These are phyloP conservation scores for Peromyscus nudipes DNA, from an alignment of 2,797 vertebrate genomes.

Conservation along the genomic window DNA sequence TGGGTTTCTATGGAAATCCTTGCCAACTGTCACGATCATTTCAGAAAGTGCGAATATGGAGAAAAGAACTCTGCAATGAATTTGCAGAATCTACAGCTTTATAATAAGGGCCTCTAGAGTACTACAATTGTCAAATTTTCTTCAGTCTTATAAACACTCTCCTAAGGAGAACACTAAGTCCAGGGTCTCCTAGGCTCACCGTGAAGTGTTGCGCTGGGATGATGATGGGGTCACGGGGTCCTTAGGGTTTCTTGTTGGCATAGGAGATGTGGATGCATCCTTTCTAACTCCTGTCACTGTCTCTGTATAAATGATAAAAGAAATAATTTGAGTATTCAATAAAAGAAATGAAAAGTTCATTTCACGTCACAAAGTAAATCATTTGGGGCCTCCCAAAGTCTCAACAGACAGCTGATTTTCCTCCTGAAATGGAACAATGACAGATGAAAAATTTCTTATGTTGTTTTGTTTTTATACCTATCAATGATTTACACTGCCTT, in stretches of 20 bases:
- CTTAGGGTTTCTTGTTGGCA: conserved; percentile 80
- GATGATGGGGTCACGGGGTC: conserved; percentile 70
- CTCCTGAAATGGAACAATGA: conserved; percentile 38
- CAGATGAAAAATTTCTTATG: conserved; percentile 42
- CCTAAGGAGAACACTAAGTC: conserved; percentile 74
- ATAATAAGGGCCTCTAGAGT: not conserved
- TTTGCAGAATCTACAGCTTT: conserved; percentile 76
- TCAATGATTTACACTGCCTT: not conserved
- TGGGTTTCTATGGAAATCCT: conserved; percentile 82
- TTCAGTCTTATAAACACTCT: conserved; percentile 72
- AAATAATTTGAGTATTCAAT: conserved; percentile 63
- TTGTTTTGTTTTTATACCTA: conserved; percentile 9
- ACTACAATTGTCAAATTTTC: conserved; percentile 67
- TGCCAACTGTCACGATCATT: conserved; percentile 84
- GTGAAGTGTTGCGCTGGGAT: conserved; percentile 83
- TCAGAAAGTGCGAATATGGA: conserved; percentile 81
- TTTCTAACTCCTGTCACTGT: conserved; percentile 84
- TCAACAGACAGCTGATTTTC: not conserved
- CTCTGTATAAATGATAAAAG: conserved; percentile 85
- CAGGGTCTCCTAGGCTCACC: conserved; percentile 88
- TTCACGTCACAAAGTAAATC: not conserved
- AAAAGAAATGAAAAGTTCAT: conserved; percentile 49
- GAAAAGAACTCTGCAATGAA: conserved; percentile 82
- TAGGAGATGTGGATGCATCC: conserved; percentile 90
- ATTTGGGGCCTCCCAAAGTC: conserved; percentile 27